phyloP scores from a whole-genome alignment of 2,113 vertebrate genomes.

The Catagonus wagneri region DNA sequence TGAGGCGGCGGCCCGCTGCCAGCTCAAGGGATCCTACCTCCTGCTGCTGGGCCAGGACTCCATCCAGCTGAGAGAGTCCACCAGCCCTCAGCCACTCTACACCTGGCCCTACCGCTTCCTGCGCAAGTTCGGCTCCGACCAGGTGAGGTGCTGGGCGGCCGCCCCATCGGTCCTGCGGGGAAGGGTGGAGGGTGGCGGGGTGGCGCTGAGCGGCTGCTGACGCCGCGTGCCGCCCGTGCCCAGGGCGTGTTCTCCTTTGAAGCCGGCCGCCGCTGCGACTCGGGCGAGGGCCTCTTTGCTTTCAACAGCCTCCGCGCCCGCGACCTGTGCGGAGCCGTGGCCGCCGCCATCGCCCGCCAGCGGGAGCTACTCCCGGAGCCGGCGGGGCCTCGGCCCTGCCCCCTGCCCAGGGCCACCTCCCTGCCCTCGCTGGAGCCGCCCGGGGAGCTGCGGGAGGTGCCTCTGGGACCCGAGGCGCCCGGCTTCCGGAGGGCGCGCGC shows the following conservation, averaged over 20 bases:
- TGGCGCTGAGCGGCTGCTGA: neutral
- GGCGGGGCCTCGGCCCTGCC: neutral
- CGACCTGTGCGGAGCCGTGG: slow-evolving; percentile 86
- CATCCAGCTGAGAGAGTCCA: slow-evolving; percentile 85
- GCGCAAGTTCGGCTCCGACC: slow-evolving; percentile 92
- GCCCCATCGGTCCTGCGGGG: neutral
- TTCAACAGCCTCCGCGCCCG: slow-evolving; percentile 88
- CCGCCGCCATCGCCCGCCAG: slow-evolving; percentile 85
- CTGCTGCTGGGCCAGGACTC: slow-evolving; percentile 86
- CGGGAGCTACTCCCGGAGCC: slow-evolving; percentile 58
- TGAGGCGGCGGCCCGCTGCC: slow-evolving; percentile 88
- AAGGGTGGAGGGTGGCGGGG: neutral
- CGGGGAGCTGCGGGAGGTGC: slow-evolving; percentile 65
- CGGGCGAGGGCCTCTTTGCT: slow-evolving; percentile 92
- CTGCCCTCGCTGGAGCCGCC: slow-evolving; percentile 74
- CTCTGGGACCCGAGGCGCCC: neutral
- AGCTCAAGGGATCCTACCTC: slow-evolving; percentile 89
- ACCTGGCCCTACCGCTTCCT: slow-evolving; percentile 92
- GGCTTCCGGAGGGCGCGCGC: neutral
- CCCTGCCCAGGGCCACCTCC: slow-evolving; percentile 73
- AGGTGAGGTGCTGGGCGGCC: slow-evolving; percentile 84
- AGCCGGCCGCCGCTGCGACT: slow-evolving; percentile 92
- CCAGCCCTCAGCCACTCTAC: slow-evolving; percentile 83
- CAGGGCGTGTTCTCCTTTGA: slow-evolving; percentile 90
- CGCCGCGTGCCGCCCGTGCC: neutral